phyloP scores from a whole-genome alignment of 2,888 invertebrate species.

The Drepanosiphum platanoidis region DNA sequence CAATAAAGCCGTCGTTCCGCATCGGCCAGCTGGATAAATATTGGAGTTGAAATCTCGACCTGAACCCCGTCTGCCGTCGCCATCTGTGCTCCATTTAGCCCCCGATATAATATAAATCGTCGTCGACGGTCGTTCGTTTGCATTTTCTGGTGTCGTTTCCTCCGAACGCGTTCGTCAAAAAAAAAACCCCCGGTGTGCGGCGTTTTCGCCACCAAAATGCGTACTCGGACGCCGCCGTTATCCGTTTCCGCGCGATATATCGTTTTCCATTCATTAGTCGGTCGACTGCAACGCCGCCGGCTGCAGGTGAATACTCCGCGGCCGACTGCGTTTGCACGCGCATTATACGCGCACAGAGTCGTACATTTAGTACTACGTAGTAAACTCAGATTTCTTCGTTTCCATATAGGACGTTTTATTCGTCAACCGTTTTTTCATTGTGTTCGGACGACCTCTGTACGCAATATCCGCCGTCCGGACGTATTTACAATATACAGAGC shows the following conservation, averaged over 20 bases:
- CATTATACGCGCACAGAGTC: background rate
- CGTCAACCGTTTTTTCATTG: background rate
- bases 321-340: no score
- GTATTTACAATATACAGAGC: no score
- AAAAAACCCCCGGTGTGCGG: no score
- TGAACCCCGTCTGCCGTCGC: conserved; percentile 29
- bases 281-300: background rate
- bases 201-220: no score
- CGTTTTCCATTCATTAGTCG: background rate
- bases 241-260: background rate
- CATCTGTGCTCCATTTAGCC: conserved; percentile 53
- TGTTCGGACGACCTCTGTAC: conserved; percentile 15
- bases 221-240: no score
- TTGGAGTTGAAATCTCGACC: conserved; percentile 46
- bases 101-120: conserved; percentile 42
- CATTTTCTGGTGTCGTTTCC: background rate
- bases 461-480: background rate
- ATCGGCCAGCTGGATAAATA: conserved; percentile 54
- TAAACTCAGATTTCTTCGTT: conserved; percentile 9
- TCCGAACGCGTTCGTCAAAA: background rate
- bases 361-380: background rate
- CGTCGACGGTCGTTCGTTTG: conserved; percentile 33
- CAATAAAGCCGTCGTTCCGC: conserved; percentile 7
- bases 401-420: background rate
- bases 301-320: conserved; percentile 31